Percentiles rank a stretch among this genome's conserved stretches.
These are phyloP conservation scores for Drosophila robusta DNA, from an alignment of 2,888 invertebrate species.

Conservation along the genomic window DNA sequence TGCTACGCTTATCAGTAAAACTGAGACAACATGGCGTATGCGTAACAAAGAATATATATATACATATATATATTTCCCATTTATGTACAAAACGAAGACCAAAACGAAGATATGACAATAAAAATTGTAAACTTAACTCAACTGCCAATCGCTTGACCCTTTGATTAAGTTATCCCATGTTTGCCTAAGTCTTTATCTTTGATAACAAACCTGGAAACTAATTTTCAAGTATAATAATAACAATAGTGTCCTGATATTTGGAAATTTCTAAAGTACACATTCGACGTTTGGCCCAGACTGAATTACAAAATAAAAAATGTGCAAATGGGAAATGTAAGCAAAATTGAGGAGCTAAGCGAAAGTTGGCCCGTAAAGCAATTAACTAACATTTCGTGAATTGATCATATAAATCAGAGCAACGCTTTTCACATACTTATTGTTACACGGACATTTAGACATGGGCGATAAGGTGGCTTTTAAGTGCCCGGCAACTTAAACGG, in stretches of 20 bases:
- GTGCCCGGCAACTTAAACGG: constrained; percentile 31
- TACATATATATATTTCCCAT: too few species aligned
- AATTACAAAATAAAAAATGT: too few species aligned
- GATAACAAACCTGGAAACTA: background rate
- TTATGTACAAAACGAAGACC: background rate
- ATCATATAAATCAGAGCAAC: constrained; percentile 47
- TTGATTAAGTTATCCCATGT: background rate
- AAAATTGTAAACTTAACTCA: background rate
- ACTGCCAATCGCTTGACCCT: background rate
- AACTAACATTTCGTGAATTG: constrained; percentile 22
- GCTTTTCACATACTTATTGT: constrained; percentile 9
- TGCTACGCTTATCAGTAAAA: constrained; percentile 7
- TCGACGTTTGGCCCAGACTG: too few species aligned
- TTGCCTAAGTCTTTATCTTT: background rate
- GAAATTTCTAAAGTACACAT: too few species aligned
- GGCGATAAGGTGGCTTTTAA: constrained; percentile 25
- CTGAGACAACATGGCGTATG: constrained; percentile 6
- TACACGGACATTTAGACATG: constrained; percentile 2
- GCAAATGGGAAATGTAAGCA: too few species aligned
- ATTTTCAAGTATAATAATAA: too few species aligned
- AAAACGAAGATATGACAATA: background rate
- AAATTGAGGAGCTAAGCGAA: background rate
- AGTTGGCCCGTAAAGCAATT: constrained; percentile 30
- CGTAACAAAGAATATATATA: constrained; percentile 1
- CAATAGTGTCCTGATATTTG: too few species aligned